Base-by-base conservation (phyloP, 2,888 invertebrate species). In the Dasypogon diadema region DNA sequence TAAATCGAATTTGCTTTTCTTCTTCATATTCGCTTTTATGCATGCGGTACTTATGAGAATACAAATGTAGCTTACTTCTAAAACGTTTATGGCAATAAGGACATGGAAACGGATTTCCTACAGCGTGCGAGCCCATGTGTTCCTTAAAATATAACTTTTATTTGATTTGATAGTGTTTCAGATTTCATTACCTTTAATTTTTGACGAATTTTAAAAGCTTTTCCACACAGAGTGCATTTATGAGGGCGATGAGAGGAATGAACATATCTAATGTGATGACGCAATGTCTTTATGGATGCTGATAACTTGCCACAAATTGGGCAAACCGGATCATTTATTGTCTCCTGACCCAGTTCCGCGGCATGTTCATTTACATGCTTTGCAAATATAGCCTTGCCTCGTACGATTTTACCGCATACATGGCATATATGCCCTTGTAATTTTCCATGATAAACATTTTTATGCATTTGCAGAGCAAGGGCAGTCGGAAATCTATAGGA, bases 21-120 rank as follows among this genome's bases (percentile, higher is more conserved):
- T 75, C 37, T 1, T 75, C 77, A 58, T 75, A 77, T 26, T 77
- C 75, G 2, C 55, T 10, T 37, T 77, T 77, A 63, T 77, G 77
- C 77, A 77, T 75, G 8, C 77, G 77, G 63, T 77, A 77, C 34
- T 77, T 77, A 60, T 77, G 77, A 8, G 77, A 75, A 56, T 77
- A 77, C 14, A 77, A 60, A 34, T 77, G 75, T 4, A 75, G 58
- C 22, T 77, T 77, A 72, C 77, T 77, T 37, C 77, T 75, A 55
- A 77, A 77, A 6, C 72, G 51, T 42, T 77, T 77, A 34, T 68
- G 34, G 46, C 77, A 77, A 54, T 77, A 77, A 6, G 77, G 77
- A 54, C 77, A 77, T 8, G 51, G 70, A 42, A 77, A 60, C 12
- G 42, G 56, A 60, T 58, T 54, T 24, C 75, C 77, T 24, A 60